phyloP scores from a whole-genome alignment of 2,797 vertebrate species.

The Zalophus californianus region DNA sequence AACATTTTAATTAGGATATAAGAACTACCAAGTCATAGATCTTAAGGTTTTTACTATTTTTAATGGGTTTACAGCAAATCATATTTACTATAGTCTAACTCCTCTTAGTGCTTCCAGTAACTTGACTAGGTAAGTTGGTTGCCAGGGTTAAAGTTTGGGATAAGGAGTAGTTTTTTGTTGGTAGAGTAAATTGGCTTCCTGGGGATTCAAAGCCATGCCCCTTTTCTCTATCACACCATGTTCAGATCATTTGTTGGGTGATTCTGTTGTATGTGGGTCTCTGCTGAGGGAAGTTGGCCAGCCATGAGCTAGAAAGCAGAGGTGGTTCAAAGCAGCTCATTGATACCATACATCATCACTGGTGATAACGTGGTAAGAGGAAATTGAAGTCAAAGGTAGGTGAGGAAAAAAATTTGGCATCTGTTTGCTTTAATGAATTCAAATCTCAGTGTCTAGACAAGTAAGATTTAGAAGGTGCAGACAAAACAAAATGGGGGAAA shows the following conservation, averaged over 20 bases:
- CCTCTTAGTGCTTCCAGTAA: not conserved
- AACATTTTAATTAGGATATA: not conserved
- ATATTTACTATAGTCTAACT: not conserved
- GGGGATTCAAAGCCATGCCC: not conserved
- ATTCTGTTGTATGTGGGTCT: not conserved
- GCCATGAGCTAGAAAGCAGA: not conserved
- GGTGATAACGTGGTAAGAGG: conserved; percentile 16
- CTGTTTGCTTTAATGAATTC: conserved; percentile 55
- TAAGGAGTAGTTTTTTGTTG: not conserved
- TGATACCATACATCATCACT: not conserved
- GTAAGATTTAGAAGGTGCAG: not conserved
- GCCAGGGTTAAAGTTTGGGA: not conserved
- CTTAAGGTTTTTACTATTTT: not conserved
- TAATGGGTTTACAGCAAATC: not conserved
- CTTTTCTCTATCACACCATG: not conserved
- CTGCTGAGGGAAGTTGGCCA: not conserved
- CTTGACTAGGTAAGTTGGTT: not conserved
- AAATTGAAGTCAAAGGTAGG: not conserved
- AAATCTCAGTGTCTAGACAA: conserved; percentile 21
- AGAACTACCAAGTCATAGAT: not conserved
- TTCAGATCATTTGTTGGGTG: not conserved
- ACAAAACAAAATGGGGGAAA: accelerated
- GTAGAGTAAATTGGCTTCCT: not conserved
- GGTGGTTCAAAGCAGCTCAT: not conserved
- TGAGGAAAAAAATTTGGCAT: not conserved